Conservation (phyloP, 2,888 invertebrate species). For the Hypena proboscidalis region DNA sequence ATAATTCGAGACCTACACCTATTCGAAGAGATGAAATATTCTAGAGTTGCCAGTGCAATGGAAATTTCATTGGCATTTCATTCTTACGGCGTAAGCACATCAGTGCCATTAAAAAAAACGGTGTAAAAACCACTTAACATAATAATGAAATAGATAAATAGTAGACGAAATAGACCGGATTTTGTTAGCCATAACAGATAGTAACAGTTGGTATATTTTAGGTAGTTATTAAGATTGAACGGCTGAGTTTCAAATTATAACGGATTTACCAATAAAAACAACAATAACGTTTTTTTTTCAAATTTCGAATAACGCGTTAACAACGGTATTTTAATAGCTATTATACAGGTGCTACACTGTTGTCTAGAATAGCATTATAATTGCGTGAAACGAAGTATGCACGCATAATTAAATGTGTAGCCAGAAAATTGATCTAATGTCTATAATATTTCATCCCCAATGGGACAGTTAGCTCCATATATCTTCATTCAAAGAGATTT, state of each 20-base stretch:
- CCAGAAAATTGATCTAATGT: conserved; percentile 21
- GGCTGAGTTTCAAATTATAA: conserved; percentile 66
- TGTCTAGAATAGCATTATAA: neutral
- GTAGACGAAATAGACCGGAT: conserved; percentile 82
- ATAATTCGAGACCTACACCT: conserved; percentile 38
- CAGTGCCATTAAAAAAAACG: conserved; percentile 64
- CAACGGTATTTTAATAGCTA: too few species aligned
- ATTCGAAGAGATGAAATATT: conserved; percentile 38
- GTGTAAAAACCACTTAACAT: conserved; percentile 54
- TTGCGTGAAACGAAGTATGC: neutral
- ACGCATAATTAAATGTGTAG: conserved; percentile 15
- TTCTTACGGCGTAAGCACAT: conserved; percentile 48
- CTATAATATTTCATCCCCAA: conserved; percentile 35
- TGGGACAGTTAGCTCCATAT: conserved; percentile 30
- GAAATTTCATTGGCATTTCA: conserved; percentile 37
- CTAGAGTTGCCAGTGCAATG: conserved; percentile 15
- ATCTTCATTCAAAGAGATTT: conserved; percentile 40
- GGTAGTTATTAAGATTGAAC: conserved; percentile 72
- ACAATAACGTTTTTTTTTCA: conserved; percentile 7
- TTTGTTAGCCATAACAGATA: conserved; percentile 82
- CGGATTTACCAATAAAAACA: conserved; percentile 10
- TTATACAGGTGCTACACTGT: too few species aligned
- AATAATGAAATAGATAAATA: conserved; percentile 73
- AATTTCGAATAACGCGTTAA: conserved; percentile 1
- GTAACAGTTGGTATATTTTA: conserved; percentile 75